These are phyloP conservation scores for Conistra vaccinii DNA, from an alignment of 2,888 invertebrate species.

Conservation along the genomic window DNA sequence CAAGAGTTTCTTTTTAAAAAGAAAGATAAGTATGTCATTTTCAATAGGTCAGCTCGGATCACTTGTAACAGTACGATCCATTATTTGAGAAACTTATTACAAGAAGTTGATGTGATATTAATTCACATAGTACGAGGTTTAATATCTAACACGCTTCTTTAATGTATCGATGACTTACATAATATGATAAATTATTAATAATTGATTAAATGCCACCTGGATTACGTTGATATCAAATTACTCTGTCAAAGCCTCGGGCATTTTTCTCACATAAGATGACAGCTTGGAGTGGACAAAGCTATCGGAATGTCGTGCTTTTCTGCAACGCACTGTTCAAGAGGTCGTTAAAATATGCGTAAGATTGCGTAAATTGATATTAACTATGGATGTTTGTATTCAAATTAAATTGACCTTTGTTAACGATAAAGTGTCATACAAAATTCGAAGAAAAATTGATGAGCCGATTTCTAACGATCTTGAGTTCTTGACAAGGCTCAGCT, in stretches of 20 bases:
- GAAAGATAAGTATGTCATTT: slow-evolving; percentile 7
- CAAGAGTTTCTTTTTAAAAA: slow-evolving; percentile 9
- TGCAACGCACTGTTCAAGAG: slow-evolving; percentile 25
- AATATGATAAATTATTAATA: slow-evolving; percentile 39
- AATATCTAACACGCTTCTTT: slow-evolving; percentile 17
- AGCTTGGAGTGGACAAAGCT: slow-evolving; percentile 14
- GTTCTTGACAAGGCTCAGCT: slow-evolving; percentile 15
- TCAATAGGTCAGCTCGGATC: slow-evolving; percentile 21
- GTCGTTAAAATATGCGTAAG: slow-evolving; percentile 33
- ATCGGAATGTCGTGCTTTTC: slow-evolving; percentile 30
- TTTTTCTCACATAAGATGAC: slow-evolving; percentile 23
- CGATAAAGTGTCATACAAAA: slow-evolving; percentile 24
- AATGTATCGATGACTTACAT: slow-evolving; percentile 24
- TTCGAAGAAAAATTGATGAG: slow-evolving; percentile 35
- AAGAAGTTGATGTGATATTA: slow-evolving; percentile 20
- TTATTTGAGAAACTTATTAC: slow-evolving; percentile 10
- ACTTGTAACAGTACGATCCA: slow-evolving; percentile 16
- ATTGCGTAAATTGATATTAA: slow-evolving; percentile 44
- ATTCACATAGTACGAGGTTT: slow-evolving; percentile 5
- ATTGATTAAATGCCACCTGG: slow-evolving; percentile 42
- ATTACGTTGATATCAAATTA: slow-evolving; percentile 40
- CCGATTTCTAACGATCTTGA: slow-evolving; percentile 48
- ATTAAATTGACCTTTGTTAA: slow-evolving; percentile 68
- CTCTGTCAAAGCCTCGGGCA: slow-evolving; percentile 34
- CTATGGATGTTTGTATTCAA: slow-evolving; percentile 66